Evolutionary conservation across 2,797 vertebrate genomes (phyloP).

Genomic region (Aulostomus chinensis): DNA sequence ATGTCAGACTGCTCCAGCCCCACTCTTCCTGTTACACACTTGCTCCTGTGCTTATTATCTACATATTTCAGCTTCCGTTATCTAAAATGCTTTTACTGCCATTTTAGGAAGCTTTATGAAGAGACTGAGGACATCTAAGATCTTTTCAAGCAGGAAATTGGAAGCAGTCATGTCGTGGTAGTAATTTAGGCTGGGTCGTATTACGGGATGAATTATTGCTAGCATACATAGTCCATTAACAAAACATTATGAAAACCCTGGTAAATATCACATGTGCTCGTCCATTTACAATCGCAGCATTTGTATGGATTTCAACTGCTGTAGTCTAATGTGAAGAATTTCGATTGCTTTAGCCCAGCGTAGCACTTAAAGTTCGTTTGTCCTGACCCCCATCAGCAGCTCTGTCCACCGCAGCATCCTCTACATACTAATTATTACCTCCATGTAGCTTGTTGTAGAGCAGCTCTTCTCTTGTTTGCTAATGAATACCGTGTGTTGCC

Average conservation of each 20-base stretch:
- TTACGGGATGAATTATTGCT: constrained; percentile 54
- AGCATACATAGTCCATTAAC: constrained; percentile 41
- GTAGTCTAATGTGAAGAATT: constrained; percentile 37
- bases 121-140: constrained; percentile 35
- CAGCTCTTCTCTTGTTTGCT: constrained; percentile 71
- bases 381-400: constrained; percentile 64
- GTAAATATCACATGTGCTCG: constrained; percentile 53
- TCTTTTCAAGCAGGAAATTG: constrained; percentile 50
- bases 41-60: constrained; percentile 26
- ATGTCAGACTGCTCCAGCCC: constrained; percentile 41
- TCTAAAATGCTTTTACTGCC: constrained; percentile 51
- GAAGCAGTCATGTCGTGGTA: constrained; percentile 32
- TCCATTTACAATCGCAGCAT: constrained; percentile 39
- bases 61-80: constrained; percentile 30
- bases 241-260: constrained; percentile 39
- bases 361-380: constrained; percentile 42
- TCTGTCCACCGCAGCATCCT: constrained; percentile 59
- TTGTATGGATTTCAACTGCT: constrained; percentile 14
- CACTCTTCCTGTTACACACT: constrained; percentile 19
- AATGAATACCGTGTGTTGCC: constrained; percentile 75
- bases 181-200: constrained; percentile 45
- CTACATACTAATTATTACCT: constrained; percentile 77
- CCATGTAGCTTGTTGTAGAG: constrained; percentile 63
- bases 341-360: too few species aligned
- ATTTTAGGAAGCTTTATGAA: constrained; percentile 40